A percentile compares a stretch with the other conserved stretches of the same genome.
phyloP scores from a whole-genome alignment of 2,888 invertebrate genomes.

The Pyrocoelia pectoralis region DNA sequence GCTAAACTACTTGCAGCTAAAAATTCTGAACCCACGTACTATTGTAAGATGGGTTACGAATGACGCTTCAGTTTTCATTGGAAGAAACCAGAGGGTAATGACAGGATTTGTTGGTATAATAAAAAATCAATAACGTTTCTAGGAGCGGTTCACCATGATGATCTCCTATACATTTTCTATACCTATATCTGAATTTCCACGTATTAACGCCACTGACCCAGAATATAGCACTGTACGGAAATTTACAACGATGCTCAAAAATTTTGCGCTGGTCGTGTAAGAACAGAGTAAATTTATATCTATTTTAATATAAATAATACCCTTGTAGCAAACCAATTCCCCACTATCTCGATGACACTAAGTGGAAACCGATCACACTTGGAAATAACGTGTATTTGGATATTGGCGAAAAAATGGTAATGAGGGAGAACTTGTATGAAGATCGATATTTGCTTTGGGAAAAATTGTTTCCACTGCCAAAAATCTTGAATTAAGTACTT shows the following conservation, averaged over 20 bases:
- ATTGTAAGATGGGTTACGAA: constrained; percentile 68
- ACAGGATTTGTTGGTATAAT: background rate
- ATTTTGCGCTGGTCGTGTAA: constrained; percentile 58
- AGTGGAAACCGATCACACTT: constrained; percentile 4
- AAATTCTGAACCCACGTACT: constrained; percentile 66
- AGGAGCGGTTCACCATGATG: constrained; percentile 60
- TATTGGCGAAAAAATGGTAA: background rate
- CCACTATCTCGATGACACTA: constrained; percentile 10
- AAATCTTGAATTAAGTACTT: too few species aligned
- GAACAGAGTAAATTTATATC: background rate
- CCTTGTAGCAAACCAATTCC: constrained; percentile 59
- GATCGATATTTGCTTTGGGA: constrained; percentile 10
- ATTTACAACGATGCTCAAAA: constrained; percentile 58
- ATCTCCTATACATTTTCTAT: constrained; percentile 62
- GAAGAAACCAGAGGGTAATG: constrained; percentile 5
- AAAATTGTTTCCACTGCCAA: constrained; percentile 8
- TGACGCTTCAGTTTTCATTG: constrained; percentile 67
- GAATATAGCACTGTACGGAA: constrained; percentile 56
- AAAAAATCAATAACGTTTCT: constrained; percentile 20
- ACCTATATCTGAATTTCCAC: constrained; percentile 45
- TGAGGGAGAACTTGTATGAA: constrained; percentile 2
- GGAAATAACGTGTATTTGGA: constrained; percentile 14
- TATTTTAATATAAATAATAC: too few species aligned
- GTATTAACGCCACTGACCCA: constrained; percentile 51
- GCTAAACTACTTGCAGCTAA: constrained; percentile 67